Percentiles rank a stretch among this genome's conserved stretches.
Conservation (phyloP, 2,113 vertebrate genomes). For the Hemiprocne comata region DNA sequence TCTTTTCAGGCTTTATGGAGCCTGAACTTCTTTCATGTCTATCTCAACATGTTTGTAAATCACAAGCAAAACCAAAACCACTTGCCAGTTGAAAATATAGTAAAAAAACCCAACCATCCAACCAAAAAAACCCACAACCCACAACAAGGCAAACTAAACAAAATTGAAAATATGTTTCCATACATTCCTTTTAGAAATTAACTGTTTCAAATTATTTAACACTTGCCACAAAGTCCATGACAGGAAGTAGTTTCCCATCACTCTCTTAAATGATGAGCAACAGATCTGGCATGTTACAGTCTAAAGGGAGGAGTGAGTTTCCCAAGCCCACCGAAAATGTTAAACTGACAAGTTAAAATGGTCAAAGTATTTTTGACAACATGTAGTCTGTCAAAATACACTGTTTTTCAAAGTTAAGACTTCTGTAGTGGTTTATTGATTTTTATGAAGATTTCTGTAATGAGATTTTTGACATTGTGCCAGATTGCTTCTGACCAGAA, state of each 20-base stretch:
- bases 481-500: background rate
- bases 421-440: slow-evolving; percentile 12
- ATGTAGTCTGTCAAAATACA: background rate
- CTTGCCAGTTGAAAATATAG: background rate
- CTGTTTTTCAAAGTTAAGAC: background rate
- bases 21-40: background rate
- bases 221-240: background rate
- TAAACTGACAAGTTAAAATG: background rate
- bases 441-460: slow-evolving; percentile 16
- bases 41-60: background rate
- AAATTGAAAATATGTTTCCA: background rate
- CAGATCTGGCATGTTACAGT: background rate
- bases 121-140: background rate
- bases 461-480: background rate
- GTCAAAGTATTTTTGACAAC: background rate
- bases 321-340: background rate
- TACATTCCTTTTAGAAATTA: background rate
- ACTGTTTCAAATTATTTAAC: background rate
- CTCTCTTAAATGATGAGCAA: background rate
- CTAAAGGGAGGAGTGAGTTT: background rate
- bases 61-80: background rate
- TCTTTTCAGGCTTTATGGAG: background rate
- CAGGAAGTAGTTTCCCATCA: background rate
- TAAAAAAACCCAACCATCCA: background rate
- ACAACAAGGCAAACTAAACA: background rate